Conservation (phyloP, 2,113 vertebrate genomes). For the Rhadina sibilatrix region DNA sequence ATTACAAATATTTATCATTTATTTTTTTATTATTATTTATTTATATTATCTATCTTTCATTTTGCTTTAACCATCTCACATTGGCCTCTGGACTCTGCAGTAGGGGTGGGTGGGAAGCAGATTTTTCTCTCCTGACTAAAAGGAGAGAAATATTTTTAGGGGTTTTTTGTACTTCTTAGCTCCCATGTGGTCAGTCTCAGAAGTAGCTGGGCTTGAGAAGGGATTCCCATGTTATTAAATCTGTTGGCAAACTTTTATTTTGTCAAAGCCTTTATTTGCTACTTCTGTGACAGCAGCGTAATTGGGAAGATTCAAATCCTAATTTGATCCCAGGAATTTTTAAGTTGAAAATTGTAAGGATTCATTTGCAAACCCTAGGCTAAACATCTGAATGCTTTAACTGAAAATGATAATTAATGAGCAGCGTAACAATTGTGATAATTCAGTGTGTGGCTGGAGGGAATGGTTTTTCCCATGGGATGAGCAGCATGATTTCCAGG, state of each 20-base stretch:
- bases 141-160: not conserved
- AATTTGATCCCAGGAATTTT: not conserved
- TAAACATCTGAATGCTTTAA: not conserved
- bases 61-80: not conserved
- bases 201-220: not conserved
- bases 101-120: not conserved
- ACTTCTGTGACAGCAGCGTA: rapidly evolving
- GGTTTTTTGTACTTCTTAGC: not conserved
- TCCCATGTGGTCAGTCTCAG: not conserved
- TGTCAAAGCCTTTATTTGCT: not conserved
- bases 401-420: not conserved
- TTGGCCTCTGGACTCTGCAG: not conserved
- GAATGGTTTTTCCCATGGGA: not conserved
- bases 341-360: not conserved
- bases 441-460: not conserved
- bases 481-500: not conserved
- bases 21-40: not conserved
- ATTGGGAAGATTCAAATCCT: not conserved
- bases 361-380: not conserved
- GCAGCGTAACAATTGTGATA: not conserved
- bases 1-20: not conserved
- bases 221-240: rapidly evolving
- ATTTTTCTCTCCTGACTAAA: not conserved
- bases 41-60: not conserved
- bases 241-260: not conserved